phyloP scores from a whole-genome alignment of 2,888 invertebrate species.

The Drosophila sordidapex region DNA sequence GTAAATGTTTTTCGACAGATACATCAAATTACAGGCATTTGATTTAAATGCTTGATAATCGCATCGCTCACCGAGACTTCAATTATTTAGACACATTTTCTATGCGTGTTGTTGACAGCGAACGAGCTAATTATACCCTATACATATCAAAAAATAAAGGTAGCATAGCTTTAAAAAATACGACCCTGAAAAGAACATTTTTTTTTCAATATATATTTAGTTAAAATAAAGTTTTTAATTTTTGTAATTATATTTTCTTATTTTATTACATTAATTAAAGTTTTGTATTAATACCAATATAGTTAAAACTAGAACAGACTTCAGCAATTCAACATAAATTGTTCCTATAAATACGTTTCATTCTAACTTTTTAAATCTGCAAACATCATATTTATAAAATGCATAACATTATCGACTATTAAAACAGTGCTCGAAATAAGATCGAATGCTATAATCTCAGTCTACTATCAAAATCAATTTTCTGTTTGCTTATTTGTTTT shows the following conservation, averaged over 20 bases:
- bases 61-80: slow-evolving; percentile 30
- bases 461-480: neutral
- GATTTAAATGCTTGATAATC: slow-evolving; percentile 65
- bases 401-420: neutral
- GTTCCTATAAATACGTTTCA: neutral
- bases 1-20: slow-evolving; percentile 18
- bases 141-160: neutral
- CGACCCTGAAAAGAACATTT: neutral
- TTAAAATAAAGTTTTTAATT: too few species aligned
- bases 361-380: neutral
- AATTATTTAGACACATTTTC: slow-evolving; percentile 57
- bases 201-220: neutral
- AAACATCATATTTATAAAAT: neutral
- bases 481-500: neutral
- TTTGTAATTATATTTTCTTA: neutral
- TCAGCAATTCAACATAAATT: neutral
- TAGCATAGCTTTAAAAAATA: neutral
- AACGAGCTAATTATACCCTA: slow-evolving; percentile 45
- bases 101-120: slow-evolving; percentile 61
- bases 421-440: neutral
- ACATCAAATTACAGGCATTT: slow-evolving; percentile 67
- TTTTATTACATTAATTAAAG: neutral
- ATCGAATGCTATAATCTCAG: neutral
- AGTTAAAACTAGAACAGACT: neutral
- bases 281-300: neutral